These are phyloP conservation scores for Cydia splendana DNA, from an alignment of 1,140 invertebrate genomes.

Conservation along the genomic window DNA sequence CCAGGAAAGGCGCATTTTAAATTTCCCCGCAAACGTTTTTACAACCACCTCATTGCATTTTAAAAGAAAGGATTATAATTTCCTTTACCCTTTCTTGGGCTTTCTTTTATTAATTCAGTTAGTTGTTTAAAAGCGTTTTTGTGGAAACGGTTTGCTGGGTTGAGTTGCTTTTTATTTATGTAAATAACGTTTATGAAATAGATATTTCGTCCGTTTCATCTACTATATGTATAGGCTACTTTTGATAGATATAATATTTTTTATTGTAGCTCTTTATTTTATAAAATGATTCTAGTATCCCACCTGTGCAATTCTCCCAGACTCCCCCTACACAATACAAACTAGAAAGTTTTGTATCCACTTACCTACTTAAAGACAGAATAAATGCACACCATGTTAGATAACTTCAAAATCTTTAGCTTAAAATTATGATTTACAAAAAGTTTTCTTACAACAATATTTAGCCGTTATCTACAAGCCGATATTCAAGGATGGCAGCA, in stretches of 20 bases:
- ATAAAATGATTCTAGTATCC: no score
- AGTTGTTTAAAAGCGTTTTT: constrained; percentile 45
- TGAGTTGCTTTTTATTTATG: constrained; percentile 37
- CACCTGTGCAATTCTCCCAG: no score
- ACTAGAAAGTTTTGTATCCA: no score
- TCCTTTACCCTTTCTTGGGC: constrained; percentile 63
- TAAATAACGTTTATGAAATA: constrained; percentile 10
- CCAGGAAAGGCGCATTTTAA: constrained; percentile 68
- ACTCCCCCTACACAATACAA: no score
- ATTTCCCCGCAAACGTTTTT: constrained; percentile 74
- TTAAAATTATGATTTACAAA: no score
- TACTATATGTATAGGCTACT: not conserved
- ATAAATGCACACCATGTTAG: no score
- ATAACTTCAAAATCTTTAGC: no score
- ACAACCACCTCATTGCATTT: constrained; percentile 79
- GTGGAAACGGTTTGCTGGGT: constrained; percentile 7
- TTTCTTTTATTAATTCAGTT: constrained; percentile 74
- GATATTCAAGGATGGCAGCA: not conserved
- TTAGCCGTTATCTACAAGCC: not conserved
- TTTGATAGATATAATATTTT: no score
- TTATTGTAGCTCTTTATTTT: no score
- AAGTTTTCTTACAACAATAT: not conserved
- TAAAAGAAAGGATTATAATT: constrained; percentile 79
- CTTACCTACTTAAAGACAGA: no score
- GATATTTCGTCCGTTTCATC: not conserved